A percentile compares a stretch with the other conserved stretches of the same genome.
phyloP scores from a whole-genome alignment of 2,113 vertebrate genomes.

The Azemiops feae region DNA sequence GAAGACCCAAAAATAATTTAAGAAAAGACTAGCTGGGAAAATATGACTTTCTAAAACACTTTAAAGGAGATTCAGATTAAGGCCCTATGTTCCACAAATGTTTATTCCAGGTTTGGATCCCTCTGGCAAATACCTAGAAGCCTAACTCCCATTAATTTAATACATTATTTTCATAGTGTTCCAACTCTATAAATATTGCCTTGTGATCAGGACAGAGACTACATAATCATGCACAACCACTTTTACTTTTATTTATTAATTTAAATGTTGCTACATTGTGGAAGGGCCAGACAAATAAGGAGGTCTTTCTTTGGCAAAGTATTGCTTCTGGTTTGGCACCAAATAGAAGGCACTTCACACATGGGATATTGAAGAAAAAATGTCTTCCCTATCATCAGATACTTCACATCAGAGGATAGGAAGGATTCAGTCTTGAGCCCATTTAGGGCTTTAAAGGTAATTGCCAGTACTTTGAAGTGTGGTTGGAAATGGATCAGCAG shows the following conservation, averaged over 20 bases:
- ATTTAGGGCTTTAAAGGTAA: not conserved
- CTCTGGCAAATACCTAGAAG: not conserved
- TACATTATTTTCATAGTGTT: not conserved
- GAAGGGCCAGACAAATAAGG: not conserved
- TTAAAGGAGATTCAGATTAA: not conserved
- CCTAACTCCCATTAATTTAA: not conserved
- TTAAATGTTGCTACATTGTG: not conserved
- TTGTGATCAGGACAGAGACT: not conserved
- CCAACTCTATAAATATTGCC: not conserved
- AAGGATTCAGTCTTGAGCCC: not conserved
- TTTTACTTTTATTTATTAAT: not conserved
- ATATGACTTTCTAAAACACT: not conserved
- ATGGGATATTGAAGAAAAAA: not conserved
- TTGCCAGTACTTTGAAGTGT: not conserved
- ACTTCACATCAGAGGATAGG: not conserved
- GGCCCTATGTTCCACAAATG: not conserved
- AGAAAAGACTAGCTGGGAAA: not conserved
- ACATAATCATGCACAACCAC: not conserved
- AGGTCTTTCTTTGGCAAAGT: not conserved
- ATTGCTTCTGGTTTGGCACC: not conserved
- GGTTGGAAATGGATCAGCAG: conserved; percentile 2
- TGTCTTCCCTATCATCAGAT: not conserved
- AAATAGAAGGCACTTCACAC: not conserved
- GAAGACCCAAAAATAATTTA: not conserved
- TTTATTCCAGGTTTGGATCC: not conserved